Evolutionary conservation across 2,888 invertebrate species (phyloP).

Genomic region (Molanna angustata): DNA sequence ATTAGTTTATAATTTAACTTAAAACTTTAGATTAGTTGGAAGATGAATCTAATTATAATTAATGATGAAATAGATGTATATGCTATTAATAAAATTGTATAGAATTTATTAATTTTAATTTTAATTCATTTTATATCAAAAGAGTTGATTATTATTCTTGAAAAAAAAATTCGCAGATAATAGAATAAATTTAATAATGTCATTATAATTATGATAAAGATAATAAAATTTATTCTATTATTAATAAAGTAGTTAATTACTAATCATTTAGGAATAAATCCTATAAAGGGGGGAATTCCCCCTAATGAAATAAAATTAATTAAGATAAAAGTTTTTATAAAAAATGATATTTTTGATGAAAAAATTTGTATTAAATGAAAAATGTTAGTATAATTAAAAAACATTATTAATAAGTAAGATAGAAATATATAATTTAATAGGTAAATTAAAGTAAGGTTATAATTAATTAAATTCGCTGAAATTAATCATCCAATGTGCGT

Average conservation of each 20-base stretch:
- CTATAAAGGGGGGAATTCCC: conserved; percentile 58
- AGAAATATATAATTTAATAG: conserved; percentile 49
- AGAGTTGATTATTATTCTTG: conserved; percentile 50
- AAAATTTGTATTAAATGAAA: conserved; percentile 54
- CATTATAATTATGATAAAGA: conserved; percentile 50
- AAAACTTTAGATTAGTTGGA: conserved; percentile 47
- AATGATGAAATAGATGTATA: conserved; percentile 34
- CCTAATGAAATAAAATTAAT: conserved; percentile 55
- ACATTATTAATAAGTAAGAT: conserved; percentile 46
- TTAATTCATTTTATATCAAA: conserved; percentile 48
- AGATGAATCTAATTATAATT: neutral
- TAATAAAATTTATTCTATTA: conserved; percentile 45
- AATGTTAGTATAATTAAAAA: conserved; percentile 51
- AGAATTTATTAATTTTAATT: conserved; percentile 40
- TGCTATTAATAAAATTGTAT: conserved; percentile 37
- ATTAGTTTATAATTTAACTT: conserved; percentile 60
- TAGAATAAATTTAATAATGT: conserved; percentile 56
- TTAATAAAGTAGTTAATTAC: conserved; percentile 53
- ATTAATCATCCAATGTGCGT: conserved; percentile 62
- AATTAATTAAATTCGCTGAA: conserved; percentile 45
- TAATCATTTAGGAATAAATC: conserved; percentile 62
- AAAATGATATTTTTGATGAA: conserved; percentile 43
- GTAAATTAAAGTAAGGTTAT: conserved; percentile 36
- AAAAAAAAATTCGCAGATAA: conserved; percentile 55
- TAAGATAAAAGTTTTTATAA: conserved; percentile 47